These are phyloP conservation scores for Acanthopagrus latus DNA, from an alignment of 2,797 vertebrate genomes.

Conservation along the genomic window DNA sequence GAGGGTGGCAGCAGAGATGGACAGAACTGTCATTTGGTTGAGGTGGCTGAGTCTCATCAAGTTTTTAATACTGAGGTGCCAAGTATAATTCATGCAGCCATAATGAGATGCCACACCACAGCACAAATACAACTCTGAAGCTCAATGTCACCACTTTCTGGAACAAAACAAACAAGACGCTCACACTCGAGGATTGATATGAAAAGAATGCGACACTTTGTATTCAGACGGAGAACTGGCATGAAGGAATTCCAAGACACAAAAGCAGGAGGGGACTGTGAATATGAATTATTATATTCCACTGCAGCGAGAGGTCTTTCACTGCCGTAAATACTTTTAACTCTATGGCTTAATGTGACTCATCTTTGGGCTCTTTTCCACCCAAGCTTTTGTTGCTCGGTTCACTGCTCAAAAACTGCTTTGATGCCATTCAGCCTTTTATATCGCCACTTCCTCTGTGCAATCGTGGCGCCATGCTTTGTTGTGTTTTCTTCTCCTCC, in stretches of 20 bases:
- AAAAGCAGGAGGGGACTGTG: conserved; percentile 34
- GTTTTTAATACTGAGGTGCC: neutral
- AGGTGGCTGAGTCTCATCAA: neutral
- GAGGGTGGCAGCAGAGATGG: conserved; percentile 67
- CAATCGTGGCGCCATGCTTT: conserved; percentile 81
- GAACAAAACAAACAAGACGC: conserved; percentile 53
- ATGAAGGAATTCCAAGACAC: conserved; percentile 43
- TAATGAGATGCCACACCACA: conserved; percentile 3
- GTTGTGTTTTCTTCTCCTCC: conserved; percentile 77
- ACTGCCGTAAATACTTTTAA: conserved; percentile 51
- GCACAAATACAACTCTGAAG: conserved; percentile 17
- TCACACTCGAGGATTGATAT: conserved; percentile 36
- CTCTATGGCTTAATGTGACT: conserved; percentile 78
- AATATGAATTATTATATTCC: conserved; percentile 43
- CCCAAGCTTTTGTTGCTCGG: conserved; percentile 78
- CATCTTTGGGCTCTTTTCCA: conserved; percentile 78
- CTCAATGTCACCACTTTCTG: conserved; percentile 30
- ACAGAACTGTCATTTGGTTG: neutral
- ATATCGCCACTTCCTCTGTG: conserved; percentile 85
- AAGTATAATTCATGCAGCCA: conserved; percentile 11
- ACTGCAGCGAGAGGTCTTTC: conserved; percentile 44
- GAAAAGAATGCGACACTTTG: conserved; percentile 49
- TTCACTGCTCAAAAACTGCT: conserved; percentile 79
- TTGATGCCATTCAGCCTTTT: conserved; percentile 89
- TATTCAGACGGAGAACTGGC: conserved; percentile 29